Evolutionary conservation across 2,797 vertebrate genomes (phyloP).

Genomic region (Borostomias antarcticus): DNA sequence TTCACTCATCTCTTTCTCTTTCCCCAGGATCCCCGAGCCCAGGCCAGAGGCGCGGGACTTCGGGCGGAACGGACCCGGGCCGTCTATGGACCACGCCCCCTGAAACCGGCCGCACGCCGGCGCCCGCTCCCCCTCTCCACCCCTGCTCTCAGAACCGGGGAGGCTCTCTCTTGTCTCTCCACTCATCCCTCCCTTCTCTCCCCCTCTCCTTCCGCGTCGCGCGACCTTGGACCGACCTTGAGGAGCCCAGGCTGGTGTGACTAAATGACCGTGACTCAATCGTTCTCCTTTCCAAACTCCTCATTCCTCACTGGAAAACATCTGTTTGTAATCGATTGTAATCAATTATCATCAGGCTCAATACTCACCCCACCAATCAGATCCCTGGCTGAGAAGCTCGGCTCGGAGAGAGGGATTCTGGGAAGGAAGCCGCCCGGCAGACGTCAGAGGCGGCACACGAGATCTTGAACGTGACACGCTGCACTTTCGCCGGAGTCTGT

Average conservation of each 20-base stretch:
- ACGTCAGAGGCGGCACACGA: slow-evolving; percentile 45
- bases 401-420: slow-evolving; percentile 42
- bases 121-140: slow-evolving; percentile 34
- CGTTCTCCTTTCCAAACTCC: slow-evolving; percentile 48
- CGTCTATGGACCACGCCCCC: slow-evolving; percentile 70
- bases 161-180: neutral
- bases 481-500: slow-evolving; percentile 42
- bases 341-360: slow-evolving; percentile 63
- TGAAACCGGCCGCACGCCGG: slow-evolving; percentile 44
- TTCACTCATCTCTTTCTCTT: slow-evolving; percentile 9
- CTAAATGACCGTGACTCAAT: slow-evolving; percentile 50
- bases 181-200: neutral
- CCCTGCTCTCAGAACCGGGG: slow-evolving; percentile 23
- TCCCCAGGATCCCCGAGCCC: slow-evolving; percentile 66
- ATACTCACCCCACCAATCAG: slow-evolving; percentile 58
- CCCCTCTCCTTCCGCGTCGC: slow-evolving; percentile 24
- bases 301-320: slow-evolving; percentile 42
- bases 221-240: slow-evolving; percentile 59
- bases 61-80: slow-evolving; percentile 60
- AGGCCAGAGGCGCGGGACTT: slow-evolving; percentile 65
- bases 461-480: slow-evolving; percentile 12
- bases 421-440: slow-evolving; percentile 39
- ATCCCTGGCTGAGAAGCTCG: slow-evolving; percentile 55
- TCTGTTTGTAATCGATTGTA: slow-evolving; percentile 63
- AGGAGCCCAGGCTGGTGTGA: slow-evolving; percentile 44